Percentiles rank a stretch among this genome's conserved stretches.
Evolutionary conservation across 2,888 invertebrate species (phyloP).

Genomic region (Pachycephus smyrnensis): DNA sequence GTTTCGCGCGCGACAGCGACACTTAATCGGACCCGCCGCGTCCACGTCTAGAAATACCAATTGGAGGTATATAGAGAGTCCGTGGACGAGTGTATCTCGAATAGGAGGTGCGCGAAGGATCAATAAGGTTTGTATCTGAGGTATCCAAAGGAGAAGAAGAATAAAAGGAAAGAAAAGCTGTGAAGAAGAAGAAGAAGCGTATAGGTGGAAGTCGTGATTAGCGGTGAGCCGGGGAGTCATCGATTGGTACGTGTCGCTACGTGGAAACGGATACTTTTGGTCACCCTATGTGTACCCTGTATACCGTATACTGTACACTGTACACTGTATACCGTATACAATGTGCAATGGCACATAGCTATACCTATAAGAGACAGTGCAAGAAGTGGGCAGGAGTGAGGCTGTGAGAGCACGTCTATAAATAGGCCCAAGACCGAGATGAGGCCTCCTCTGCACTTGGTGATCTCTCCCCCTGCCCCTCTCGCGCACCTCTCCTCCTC

Average conservation of each 20-base stretch:
- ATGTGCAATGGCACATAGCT: slow-evolving; percentile 31
- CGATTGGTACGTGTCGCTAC: slow-evolving; percentile 19
- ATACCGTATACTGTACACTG: neutral
- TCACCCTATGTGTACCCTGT: slow-evolving; percentile 14
- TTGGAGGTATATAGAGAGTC: neutral
- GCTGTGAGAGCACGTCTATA: slow-evolving; percentile 66
- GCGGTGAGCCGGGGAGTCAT: neutral
- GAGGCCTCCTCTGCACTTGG: slow-evolving; percentile 60
- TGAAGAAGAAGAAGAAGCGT: neutral
- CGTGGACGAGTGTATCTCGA: neutral
- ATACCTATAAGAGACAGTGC: slow-evolving; percentile 51
- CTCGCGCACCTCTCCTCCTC: slow-evolving; percentile 18
- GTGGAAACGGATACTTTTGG: slow-evolving; percentile 38
- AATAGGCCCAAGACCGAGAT: slow-evolving; percentile 63
- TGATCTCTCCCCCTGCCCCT: slow-evolving; percentile 35
- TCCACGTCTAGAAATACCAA: neutral
- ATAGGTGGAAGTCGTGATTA: slow-evolving; percentile 7
- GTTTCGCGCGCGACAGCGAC: neutral
- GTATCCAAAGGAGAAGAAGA: neutral
- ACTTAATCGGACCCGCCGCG: neutral
- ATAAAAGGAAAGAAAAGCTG: neutral
- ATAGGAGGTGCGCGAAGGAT: neutral
- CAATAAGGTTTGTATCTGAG: neutral
- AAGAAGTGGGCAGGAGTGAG: slow-evolving; percentile 62
- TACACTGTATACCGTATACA: slow-evolving; percentile 22